Percentiles rank a stretch among this genome's conserved stretches.
Conservation (phyloP, 2,113 vertebrate species). For the Cryptotis parvus region DNA sequence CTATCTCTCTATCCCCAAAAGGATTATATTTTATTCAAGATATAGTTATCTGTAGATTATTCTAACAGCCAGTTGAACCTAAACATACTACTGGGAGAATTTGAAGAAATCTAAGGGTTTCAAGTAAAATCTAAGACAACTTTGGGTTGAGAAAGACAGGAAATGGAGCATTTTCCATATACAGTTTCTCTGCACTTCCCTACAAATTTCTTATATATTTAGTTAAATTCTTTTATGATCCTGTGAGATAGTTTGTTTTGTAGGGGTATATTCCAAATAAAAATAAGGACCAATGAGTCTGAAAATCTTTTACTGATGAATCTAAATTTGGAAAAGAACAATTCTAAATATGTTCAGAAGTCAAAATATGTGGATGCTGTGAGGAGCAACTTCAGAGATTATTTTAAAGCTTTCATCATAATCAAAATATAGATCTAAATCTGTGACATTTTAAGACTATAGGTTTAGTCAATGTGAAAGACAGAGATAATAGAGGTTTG, state of each 20-base stretch:
- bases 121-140: no score
- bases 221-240: background rate
- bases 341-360: background rate
- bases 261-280: background rate
- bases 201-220: background rate
- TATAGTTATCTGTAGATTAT: conserved; percentile 48
- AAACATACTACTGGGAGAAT: background rate
- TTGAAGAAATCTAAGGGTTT: background rate
- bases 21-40: background rate
- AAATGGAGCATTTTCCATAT: background rate
- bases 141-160: no score
- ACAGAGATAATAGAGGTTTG: background rate
- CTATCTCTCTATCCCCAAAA: background rate
- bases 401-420: background rate
- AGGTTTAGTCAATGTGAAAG: background rate
- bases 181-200: background rate
- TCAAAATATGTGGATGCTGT: background rate
- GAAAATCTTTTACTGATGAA: background rate
- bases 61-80: conserved; percentile 41
- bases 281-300: background rate
- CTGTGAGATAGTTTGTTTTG: background rate
- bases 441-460: background rate
- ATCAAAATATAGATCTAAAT: conserved; percentile 32
- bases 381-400: background rate
- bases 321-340: conserved; percentile 54